phyloP scores from a whole-genome alignment of 2,113 vertebrate species.

The Prunella himalayana region DNA sequence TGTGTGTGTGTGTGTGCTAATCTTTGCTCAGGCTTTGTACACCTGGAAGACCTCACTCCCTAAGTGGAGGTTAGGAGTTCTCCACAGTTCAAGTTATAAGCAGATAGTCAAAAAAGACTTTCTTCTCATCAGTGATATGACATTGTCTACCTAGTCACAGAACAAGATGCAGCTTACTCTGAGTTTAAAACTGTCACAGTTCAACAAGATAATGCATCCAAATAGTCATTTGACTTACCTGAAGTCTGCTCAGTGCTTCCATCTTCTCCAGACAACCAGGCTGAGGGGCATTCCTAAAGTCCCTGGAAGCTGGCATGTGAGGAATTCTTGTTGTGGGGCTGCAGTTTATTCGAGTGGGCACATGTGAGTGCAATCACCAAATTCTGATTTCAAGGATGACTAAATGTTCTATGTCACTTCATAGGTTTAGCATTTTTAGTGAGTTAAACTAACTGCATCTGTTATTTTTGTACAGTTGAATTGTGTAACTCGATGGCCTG shows the following conservation, averaged over 20 bases:
- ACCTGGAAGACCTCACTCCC: background rate
- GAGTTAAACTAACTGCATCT: background rate
- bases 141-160: background rate
- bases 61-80: background rate
- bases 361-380: background rate
- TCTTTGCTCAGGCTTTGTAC: background rate
- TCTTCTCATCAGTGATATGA: background rate
- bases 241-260: background rate
- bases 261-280: background rate
- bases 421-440: background rate
- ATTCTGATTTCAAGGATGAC: background rate
- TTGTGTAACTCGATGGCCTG: background rate
- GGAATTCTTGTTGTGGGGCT: background rate
- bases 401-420: background rate
- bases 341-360: background rate
- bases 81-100: background rate
- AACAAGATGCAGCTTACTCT: background rate
- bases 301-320: background rate
- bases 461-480: background rate
- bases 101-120: background rate
- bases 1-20: background rate
- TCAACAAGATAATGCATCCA: background rate
- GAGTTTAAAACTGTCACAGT: background rate
- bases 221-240: background rate
- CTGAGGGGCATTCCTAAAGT: background rate